These are phyloP conservation scores for Dreissena rostriformis DNA, from an alignment of 1,140 invertebrate species.

Conservation along the genomic window DNA sequence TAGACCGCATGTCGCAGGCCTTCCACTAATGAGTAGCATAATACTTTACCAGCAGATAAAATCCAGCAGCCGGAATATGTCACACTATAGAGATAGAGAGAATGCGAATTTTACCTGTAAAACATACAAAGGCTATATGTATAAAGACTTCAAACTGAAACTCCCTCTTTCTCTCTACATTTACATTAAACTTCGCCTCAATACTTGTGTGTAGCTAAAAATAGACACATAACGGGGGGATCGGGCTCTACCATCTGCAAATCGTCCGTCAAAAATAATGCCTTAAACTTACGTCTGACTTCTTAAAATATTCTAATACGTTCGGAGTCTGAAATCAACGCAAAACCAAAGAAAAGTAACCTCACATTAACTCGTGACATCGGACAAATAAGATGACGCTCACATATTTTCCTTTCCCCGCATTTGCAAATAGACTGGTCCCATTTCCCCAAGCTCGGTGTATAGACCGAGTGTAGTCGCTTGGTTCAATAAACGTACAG, in stretches of 20 bases:
- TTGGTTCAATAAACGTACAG: conserved; percentile 58
- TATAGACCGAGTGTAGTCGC: conserved; percentile 43
- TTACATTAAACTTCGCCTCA: conserved; percentile 53
- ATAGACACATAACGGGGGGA: conserved; percentile 40
- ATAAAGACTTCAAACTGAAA: conserved; percentile 42
- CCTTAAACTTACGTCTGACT: too few relatives aligned
- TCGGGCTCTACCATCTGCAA: conserved; percentile 50
- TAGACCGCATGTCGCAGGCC: conserved; percentile 35
- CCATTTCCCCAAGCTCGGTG: conserved; percentile 42
- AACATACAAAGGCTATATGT: conserved; percentile 57
- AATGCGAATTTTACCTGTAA: conserved; percentile 54
- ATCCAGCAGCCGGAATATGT: conserved; percentile 36
- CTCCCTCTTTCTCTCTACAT: conserved; percentile 54
- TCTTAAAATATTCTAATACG: too few relatives aligned
- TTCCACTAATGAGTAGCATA: conserved; percentile 23
- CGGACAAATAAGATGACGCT: conserved; percentile 25
- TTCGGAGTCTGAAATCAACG: too few relatives aligned
- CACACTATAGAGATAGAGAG: conserved; percentile 29
- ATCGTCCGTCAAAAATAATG: conserved; percentile 3
- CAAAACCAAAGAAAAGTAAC: background rate
- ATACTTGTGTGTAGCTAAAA: conserved; percentile 55
- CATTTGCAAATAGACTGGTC: conserved; percentile 41
- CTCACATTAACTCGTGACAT: conserved; percentile 16
- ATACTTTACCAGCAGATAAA: conserved; percentile 51
- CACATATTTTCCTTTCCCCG: conserved; percentile 14